Evolutionary conservation across 2,113 vertebrate genomes (phyloP).

Genomic region (Gasterosteus aculeatus): DNA sequence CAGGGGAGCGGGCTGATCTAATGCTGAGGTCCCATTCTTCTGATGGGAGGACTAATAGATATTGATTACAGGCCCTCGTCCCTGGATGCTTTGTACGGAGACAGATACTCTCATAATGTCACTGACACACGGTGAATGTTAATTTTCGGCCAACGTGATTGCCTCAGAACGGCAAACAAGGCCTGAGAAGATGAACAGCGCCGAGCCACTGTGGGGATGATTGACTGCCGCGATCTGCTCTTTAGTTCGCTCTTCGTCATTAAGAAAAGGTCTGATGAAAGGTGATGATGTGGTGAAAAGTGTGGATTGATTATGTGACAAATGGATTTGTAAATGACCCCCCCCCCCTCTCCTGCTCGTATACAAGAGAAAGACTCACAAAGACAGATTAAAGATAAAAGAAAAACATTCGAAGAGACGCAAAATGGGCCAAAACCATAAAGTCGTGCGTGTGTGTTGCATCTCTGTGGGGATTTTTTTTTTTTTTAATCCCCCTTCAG

Average conservation of each 20-base stretch:
- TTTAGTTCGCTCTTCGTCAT: constrained; percentile 3
- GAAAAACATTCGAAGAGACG: not conserved
- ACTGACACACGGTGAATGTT: constrained; percentile 68
- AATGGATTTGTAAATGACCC: no score
- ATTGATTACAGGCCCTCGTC: constrained; percentile 73
- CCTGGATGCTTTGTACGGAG: constrained; percentile 63
- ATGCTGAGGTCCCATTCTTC: constrained; percentile 78
- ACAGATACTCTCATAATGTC: constrained; percentile 71
- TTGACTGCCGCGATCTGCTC: constrained; percentile 9
- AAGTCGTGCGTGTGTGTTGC: not conserved
- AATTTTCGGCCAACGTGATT: constrained; percentile 64
- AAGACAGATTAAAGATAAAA: not conserved
- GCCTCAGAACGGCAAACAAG: constrained; percentile 62
- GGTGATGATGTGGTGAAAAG: constrained; percentile 17
- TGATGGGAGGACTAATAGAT: constrained; percentile 78
- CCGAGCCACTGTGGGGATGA: not conserved
- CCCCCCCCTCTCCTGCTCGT: not conserved
- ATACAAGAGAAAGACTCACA: not conserved
- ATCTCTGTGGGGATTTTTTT: not conserved
- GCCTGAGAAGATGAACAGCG: not conserved
- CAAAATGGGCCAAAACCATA: not conserved
- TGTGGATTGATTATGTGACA: constrained; percentile 20
- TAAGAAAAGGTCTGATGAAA: not conserved
- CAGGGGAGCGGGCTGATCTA: constrained; percentile 70
- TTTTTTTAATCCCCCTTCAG: not conserved